Evolutionary conservation across 2,888 invertebrate species (phyloP), one percentile per base, ranked within the genome.

Genomic region (Drosophila monieri): DNA sequence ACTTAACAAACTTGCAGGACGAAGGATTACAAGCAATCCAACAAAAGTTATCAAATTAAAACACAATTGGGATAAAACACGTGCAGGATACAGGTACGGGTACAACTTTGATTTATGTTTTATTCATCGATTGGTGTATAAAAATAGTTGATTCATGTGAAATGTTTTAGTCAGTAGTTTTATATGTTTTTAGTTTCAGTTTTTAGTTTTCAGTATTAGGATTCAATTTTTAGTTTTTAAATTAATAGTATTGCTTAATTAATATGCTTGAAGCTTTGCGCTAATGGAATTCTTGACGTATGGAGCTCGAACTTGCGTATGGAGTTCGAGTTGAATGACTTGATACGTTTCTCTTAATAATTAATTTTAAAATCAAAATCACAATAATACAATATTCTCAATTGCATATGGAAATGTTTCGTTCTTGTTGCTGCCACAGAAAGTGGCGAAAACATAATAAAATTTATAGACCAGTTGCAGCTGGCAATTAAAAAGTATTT

Each of bases 211-310:
- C 15, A 41, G 39, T 18, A 47, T 46, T 14, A 32, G 32, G 32
- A 32, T 32, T 32, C 12, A 32, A 4, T 32, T n/a, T 43, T 66
- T 32, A 72, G 14, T 39, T 12, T 73, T 35, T 64, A 46, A 54
- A 62, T 62, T 69, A 68, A 66, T 71, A 71, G 66, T 76, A 78
- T 74, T 83, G 72, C 80, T 85, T 80, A 83, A 41, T 65, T 78
- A 25, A 53, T 72, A 65, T 55, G 47, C 56, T 64, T 53, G 44
- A 47, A 56, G 51, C 61, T 57, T 66, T 37, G 59, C 77, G 54
- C 73, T 43, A 48, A 32, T 54, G 37, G 44, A 59, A 37, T 53
- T 49, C 55, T 47, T 27, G 55, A 49, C 74, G 25, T 25, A 65
- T 66, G 54, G 25, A 66, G 25, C 32, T 53, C 15, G 68, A 39